Conservation (phyloP, 2,797 vertebrate species). For the Notolepis coatsorum region DNA sequence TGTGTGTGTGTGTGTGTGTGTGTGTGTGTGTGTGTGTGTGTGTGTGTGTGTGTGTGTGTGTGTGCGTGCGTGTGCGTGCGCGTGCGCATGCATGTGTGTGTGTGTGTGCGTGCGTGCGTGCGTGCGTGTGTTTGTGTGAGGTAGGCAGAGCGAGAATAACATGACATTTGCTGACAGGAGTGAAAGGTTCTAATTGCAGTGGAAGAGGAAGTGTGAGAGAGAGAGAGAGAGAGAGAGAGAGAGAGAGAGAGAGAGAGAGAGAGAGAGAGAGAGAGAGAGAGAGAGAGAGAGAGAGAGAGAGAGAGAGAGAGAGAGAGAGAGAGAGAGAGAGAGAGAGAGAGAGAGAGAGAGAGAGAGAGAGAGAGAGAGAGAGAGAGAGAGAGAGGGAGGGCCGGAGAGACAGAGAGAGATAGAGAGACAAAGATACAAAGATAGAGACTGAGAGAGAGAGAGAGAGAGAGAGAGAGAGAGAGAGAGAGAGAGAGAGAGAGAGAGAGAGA, state of each 20-base stretch:
- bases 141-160: slow-evolving; percentile 9
- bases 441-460: slow-evolving; percentile 16
- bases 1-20: background rate
- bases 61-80: background rate
- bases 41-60: background rate
- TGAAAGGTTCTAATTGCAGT: slow-evolving; percentile 46
- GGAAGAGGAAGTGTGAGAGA: slow-evolving; percentile 38
- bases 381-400: slow-evolving; percentile 9
- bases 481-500: slow-evolving; percentile 34
- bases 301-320: no score
- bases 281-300: no score
- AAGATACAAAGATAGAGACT: background rate
- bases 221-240: slow-evolving; percentile 4
- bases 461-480: slow-evolving; percentile 26
- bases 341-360: background rate
- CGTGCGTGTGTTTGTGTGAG: slow-evolving; percentile 19
- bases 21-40: slow-evolving; percentile 1
- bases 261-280: no score
- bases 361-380: background rate
- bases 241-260: background rate
- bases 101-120: background rate
- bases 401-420: background rate
- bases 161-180: slow-evolving; percentile 35
- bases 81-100: background rate
- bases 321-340: background rate